A percentile compares a stretch with the other conserved stretches of the same genome.
Evolutionary conservation across 2,888 invertebrate genomes (phyloP).

Genomic region (Antheraea assamensis): DNA sequence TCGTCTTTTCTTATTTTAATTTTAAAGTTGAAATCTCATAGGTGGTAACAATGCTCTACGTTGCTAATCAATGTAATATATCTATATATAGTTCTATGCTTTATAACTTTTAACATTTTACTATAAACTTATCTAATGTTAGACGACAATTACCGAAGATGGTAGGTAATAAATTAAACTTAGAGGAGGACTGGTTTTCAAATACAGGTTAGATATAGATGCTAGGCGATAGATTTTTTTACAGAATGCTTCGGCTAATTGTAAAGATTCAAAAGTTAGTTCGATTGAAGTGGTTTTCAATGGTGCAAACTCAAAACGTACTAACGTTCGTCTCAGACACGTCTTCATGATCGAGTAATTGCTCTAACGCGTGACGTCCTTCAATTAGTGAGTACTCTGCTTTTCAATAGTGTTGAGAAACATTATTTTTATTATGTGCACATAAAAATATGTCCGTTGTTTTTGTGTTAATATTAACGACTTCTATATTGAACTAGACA

Average conservation of each 20-base stretch:
- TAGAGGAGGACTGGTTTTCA: too few relatives aligned
- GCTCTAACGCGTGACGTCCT: not conserved
- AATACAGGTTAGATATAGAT: too few relatives aligned
- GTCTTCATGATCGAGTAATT: not conserved
- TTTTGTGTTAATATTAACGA: not conserved
- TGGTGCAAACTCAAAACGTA: too few relatives aligned
- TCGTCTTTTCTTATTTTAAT: not conserved
- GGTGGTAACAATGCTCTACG: not conserved
- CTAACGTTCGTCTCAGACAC: too few relatives aligned
- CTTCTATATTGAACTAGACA: not conserved
- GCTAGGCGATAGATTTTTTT: too few relatives aligned
- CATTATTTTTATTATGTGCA: not conserved
- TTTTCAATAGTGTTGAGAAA: not conserved
- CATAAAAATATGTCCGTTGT: not conserved
- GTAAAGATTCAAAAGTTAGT: too few relatives aligned
- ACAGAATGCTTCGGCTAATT: too few relatives aligned
- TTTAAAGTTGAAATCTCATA: not conserved
- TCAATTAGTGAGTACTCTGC: not conserved
- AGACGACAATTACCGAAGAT: too few relatives aligned
- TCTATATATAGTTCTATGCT: too few relatives aligned
- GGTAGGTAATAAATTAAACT: too few relatives aligned
- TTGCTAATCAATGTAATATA: not conserved
- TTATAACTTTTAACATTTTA: not conserved
- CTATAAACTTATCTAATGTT: not conserved
- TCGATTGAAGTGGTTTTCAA: too few relatives aligned